phyloP scores from a whole-genome alignment of 2,888 invertebrate genomes.

The Drosophila setosimentum region DNA sequence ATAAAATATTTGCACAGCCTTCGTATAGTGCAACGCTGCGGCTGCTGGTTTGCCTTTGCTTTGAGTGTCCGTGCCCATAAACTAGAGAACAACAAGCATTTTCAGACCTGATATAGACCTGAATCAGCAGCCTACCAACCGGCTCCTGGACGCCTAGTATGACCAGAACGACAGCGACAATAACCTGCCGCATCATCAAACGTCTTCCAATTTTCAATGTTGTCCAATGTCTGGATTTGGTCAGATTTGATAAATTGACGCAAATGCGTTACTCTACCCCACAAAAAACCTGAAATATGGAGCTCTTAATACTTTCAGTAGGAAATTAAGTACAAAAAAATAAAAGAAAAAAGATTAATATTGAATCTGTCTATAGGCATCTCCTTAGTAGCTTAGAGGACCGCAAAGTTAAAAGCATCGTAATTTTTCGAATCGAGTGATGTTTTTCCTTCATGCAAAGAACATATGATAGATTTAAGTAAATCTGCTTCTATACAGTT shows the following conservation, averaged over 20 bases:
- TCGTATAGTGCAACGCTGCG: slow-evolving; percentile 71
- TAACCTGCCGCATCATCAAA: slow-evolving; percentile 77
- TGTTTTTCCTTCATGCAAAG: background rate
- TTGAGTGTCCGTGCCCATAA: slow-evolving; percentile 72
- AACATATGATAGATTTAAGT: background rate
- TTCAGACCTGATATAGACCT: slow-evolving; percentile 65
- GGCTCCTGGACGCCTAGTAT: background rate
- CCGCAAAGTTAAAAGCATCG: background rate
- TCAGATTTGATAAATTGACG: slow-evolving; percentile 75
- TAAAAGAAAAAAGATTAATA: background rate
- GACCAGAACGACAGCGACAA: slow-evolving; percentile 15
- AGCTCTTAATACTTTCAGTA: background rate
- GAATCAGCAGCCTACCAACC: slow-evolving; percentile 62
- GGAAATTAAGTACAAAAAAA: background rate
- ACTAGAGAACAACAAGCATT: slow-evolving; percentile 75
- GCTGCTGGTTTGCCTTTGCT: slow-evolving; percentile 63
- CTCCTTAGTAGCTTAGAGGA: background rate
- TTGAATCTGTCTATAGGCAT: background rate
- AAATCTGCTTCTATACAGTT: background rate
- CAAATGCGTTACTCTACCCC: slow-evolving; percentile 21
- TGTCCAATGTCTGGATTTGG: slow-evolving; percentile 52
- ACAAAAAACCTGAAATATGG: background rate
- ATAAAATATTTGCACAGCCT: slow-evolving; percentile 83
- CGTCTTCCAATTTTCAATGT: slow-evolving; percentile 65
- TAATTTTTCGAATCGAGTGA: background rate